Percentiles rank a stretch among this genome's conserved stretches.
Conservation (phyloP, 2,888 invertebrate species). For the Zhuqinia jingwanae region DNA sequence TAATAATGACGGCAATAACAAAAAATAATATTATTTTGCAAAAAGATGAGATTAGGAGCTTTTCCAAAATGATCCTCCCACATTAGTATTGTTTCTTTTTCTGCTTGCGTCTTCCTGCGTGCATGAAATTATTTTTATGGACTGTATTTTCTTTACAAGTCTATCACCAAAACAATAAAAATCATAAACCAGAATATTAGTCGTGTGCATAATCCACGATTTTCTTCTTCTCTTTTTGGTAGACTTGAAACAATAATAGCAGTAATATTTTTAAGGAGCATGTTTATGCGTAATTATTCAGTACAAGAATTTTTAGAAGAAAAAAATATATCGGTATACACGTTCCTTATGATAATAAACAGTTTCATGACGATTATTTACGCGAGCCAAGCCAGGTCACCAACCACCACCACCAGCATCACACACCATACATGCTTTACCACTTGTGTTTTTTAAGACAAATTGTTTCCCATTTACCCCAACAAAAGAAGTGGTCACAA, state of each 20-base stretch:
- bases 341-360: conserved; percentile 47
- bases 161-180: conserved; percentile 49
- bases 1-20: conserved; percentile 43
- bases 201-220: conserved; percentile 67
- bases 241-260: no score
- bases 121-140: conserved; percentile 35
- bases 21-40: not conserved
- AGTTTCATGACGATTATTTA: conserved; percentile 53
- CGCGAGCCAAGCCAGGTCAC: conserved; percentile 46
- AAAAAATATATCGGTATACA: conserved; percentile 12
- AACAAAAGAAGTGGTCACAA: not conserved
- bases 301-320: not conserved
- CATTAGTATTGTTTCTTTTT: conserved; percentile 23
- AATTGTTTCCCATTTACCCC: conserved; percentile 30
- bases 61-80: conserved; percentile 23
- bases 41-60: no score
- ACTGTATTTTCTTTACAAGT: conserved; percentile 16
- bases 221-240: no score
- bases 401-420: conserved; percentile 29
- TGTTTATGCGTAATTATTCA: not conserved
- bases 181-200: conserved; percentile 62
- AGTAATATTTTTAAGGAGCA: no score
- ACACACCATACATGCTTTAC: conserved; percentile 21
- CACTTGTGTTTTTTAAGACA: conserved; percentile 36
- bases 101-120: not conserved